Evolutionary conservation across 2,113 vertebrate species (phyloP), one percentile per base, ranked within the genome.

Genomic region (Pogona vitticeps): DNA sequence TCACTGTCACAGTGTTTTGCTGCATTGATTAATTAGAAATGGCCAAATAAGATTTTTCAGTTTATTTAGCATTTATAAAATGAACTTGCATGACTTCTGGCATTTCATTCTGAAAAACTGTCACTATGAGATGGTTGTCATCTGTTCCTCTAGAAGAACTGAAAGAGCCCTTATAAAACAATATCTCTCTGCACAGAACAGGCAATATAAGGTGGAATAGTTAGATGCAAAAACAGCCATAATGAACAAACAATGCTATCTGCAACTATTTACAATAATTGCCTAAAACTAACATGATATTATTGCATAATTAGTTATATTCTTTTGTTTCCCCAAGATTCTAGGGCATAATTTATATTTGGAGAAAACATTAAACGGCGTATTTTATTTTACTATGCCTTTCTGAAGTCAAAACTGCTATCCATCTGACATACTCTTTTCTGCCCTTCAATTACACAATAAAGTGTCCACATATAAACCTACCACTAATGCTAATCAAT

Each of bases 281-380:
- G 40, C 18, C 33, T 63, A 31, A 67, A 52, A 65, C n/a, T 6
- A 36, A 6, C 71, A 36, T 1, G 52, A 42, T 33, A 70, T 18
- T 58, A 84, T 67, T 76, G 17, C 52, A 88, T 92, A 80, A 83
- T 80, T 90, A 88, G 73, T 20, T 82, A 58, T 68, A n/a, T 84
- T 33, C 31, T 68, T 12, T 28, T 31, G 31, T 42, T n/a, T 14
- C 36, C 31, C n/a, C 71, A 85, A 77, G 75, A 85, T 40, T 70
- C 31, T 58, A 42, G 21, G 26, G 38, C 73, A 5, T 56, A 9
- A 14, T 86, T 88, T 52, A 75, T 84, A 72, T 84, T 42, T 36
- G 73, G 88, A 90, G 84, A 3, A 33, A 85, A 38, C 26, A 77
- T 36, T 80, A 40, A 33, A 42, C 71, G 36, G 70, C 20, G 79